These are phyloP conservation scores for Diaperis boleti DNA, from an alignment of 2,888 invertebrate genomes.

Conservation along the genomic window DNA sequence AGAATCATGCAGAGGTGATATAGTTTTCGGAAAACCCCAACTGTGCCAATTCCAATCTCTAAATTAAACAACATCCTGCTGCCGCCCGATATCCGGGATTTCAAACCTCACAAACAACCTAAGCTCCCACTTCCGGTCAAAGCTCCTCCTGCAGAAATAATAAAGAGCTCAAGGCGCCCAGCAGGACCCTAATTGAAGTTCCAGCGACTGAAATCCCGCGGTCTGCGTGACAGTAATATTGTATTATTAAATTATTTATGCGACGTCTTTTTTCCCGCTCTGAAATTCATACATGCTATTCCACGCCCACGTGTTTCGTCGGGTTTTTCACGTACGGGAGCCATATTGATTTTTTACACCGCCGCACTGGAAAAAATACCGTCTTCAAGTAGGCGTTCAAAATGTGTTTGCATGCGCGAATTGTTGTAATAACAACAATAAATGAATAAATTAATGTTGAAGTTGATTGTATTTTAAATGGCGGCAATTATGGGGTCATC, in stretches of 20 bases:
- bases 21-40: no score
- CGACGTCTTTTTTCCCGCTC: no score
- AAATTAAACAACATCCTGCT: no score
- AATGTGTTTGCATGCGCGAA: background rate
- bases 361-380: background rate
- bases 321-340: constrained; percentile 8
- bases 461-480: no score
- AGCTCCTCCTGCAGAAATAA: background rate
- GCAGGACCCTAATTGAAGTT: no score
- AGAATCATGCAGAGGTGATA: no score
- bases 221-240: background rate
- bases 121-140: background rate
- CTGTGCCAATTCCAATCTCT: no score
- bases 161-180: background rate
- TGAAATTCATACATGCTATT: constrained; percentile 4
- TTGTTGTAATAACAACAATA: background rate
- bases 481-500: no score
- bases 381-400: constrained; percentile 1
- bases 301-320: constrained; percentile 10
- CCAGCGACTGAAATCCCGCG: no score
- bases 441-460: no score
- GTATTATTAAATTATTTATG: background rate
- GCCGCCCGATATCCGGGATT: no score
- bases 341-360: constrained; percentile 20
- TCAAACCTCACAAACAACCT: no score